phyloP scores from a whole-genome alignment of 2,113 vertebrate species.

The Montifringilla adamsi region DNA sequence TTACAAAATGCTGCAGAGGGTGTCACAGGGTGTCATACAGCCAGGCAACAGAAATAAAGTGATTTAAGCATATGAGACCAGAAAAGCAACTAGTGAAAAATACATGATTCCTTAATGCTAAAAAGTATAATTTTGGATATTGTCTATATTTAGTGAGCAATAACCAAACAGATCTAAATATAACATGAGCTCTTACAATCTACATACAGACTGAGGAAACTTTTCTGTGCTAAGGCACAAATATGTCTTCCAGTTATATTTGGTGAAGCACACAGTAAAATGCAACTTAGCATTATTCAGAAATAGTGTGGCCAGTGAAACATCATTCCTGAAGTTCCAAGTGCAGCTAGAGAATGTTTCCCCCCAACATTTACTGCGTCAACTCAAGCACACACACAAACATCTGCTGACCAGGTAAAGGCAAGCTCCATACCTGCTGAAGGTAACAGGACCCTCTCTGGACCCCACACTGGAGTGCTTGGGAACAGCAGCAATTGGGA shows the following conservation, averaged over 20 bases:
- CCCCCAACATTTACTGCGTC: no score
- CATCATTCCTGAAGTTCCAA: background rate
- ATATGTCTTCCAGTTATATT: background rate
- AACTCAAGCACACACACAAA: background rate
- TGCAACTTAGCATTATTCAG: background rate
- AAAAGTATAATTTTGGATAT: background rate
- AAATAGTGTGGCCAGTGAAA: background rate
- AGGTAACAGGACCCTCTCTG: background rate
- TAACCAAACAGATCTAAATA: background rate
- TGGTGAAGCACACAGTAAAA: background rate
- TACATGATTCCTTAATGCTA: background rate
- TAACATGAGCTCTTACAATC: background rate
- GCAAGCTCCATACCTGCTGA: background rate
- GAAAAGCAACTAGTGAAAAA: background rate
- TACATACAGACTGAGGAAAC: background rate
- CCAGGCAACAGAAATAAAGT: background rate
- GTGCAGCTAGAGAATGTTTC: background rate
- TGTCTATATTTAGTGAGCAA: background rate
- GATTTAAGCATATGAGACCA: background rate
- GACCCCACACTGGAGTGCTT: accelerated
- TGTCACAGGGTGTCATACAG: background rate
- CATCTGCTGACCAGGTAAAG: background rate
- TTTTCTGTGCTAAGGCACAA: background rate
- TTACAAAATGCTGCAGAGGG: background rate
- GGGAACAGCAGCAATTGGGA: background rate